phyloP scores from a whole-genome alignment of 2,888 invertebrate species.

The Patella ulyssiponensis region DNA sequence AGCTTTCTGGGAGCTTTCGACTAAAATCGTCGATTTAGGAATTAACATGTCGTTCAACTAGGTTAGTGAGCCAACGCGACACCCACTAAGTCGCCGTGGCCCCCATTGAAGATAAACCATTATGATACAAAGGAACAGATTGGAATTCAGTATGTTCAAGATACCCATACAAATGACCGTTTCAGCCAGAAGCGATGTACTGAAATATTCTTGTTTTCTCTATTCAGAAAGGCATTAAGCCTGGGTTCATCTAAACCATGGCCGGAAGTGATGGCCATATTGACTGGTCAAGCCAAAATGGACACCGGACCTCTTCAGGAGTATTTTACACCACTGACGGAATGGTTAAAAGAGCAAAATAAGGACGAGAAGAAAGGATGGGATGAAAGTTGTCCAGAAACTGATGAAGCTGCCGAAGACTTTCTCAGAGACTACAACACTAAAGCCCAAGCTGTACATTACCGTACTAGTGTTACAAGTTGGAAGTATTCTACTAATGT shows the following conservation, averaged over 20 bases:
- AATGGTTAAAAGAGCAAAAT: conserved; percentile 79
- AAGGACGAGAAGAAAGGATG: conserved; percentile 13
- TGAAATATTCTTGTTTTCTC: conserved; percentile 13
- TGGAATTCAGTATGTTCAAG: no score
- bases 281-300: conserved; percentile 80
- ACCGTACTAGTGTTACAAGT: conserved; percentile 27
- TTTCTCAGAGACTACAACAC: conserved; percentile 42
- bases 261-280: conserved; percentile 83
- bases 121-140: no score
- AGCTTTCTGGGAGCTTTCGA: no score
- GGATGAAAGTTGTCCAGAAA: conserved; percentile 25
- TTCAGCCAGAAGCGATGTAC: neutral
- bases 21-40: no score
- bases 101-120: no score
- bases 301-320: conserved; percentile 83
- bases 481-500: conserved; percentile 65
- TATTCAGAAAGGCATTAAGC: conserved; percentile 64
- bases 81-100: no score
- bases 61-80: no score
- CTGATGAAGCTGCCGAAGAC: conserved; percentile 34
- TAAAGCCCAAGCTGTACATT: conserved; percentile 29
- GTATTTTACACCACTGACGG: conserved; percentile 84
- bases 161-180: no score
- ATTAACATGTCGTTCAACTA: no score
- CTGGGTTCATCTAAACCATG: conserved; percentile 73